Base-by-base conservation (phyloP, 2,113 vertebrate species). In the Salvator merianae region DNA sequence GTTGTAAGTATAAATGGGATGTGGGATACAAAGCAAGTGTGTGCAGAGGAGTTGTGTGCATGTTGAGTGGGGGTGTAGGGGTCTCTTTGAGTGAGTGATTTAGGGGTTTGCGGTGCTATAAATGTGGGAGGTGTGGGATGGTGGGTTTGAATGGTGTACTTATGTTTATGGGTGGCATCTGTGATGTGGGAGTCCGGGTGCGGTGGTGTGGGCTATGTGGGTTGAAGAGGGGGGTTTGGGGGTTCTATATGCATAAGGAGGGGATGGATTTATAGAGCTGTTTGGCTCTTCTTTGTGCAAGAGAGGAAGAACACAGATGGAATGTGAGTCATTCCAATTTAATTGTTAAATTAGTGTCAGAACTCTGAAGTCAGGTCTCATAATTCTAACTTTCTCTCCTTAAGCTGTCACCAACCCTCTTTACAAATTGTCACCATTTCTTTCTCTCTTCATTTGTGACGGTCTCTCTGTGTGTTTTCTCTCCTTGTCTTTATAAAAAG, bases 401-500 rank as follows among this genome's bases (percentile, higher is more conserved):
- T 34, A 16, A 80, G n/a, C 66, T n/a, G 77, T 74, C 36, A 28
- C 18, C 4, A 8, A 68, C 28, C 32, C 24, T 63, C 68, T 66
- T 72, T 71, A 38, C 75, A 73, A 71, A 68, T 86, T 69, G 81
- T 76, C 78, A 71, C 55, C n/a, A n/a, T 86, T 84, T 81, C 55
- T 77, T 71, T 84, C 81, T 77, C 73, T 63, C 24, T 83, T 81
- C 53, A 65, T 87, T 85, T 84, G 79, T 73, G 80, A 82, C 59
- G 63, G 79, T 34, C 36, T 80, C 68, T 26, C 20, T 47, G 6
- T 68, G 40, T 68, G 30, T 59, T 73, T 62, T 62, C n/a, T 53
- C 70, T 43, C 10, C 53, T 65, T 79, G 36, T 88, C 84, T 85
- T 85, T 77, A 36, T 83, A 80, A 76, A 85, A 86, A 86, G 84